Evolutionary conservation across 2,113 vertebrate species (phyloP), one percentile per base, ranked within the genome.

Genomic region (Gulo gulo): DNA sequence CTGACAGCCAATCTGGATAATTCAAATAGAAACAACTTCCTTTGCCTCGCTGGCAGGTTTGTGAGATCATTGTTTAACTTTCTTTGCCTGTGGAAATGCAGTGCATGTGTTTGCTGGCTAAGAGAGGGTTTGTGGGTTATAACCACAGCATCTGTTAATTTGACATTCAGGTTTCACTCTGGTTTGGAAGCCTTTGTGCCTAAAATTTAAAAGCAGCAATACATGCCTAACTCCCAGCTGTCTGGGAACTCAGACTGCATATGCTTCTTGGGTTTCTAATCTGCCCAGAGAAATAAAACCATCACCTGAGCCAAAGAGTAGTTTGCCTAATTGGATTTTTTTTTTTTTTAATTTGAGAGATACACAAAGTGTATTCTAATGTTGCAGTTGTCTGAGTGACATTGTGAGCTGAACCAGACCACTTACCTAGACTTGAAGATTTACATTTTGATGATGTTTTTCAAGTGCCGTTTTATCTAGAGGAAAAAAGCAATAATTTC

Each of bases 311-410:
- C 95, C 92, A 97, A 89, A 96, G 87, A 94, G 59, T 52, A 89
- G 89, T 97, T 96, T 97, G 93, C 59, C 87, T 98, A 98, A 98
- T 96, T 97, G 88, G 92, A 97, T 98, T 98, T 98, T 98, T 91
- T 98, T 98, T 98, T 91, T 39, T 89, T 82, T 71, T 47, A 67
- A 89, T 91, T 93, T 88, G 69, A 78, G 90, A 84, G 83, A 88
- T 52, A 52, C 16, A 92, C 84, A 95, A 78, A 97, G 59, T 80
- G 3, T 96, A 84, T 96, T 94, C 80, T 92, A 93, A 95, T 95
- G 90, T 84, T 0, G 0, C 50, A 81, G 91, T 96, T 85, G 74
- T 97, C 94, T 95, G 87, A 97, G 90, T 81, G 92, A 97, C 87
- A 94, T 92, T 76, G 84, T 13, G 59, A 81, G 74, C 94, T 73